A percentile compares a stretch with the other conserved stretches of the same genome.
Conservation (phyloP, 2,797 vertebrate species). For the Pseudochromis fuscus region DNA sequence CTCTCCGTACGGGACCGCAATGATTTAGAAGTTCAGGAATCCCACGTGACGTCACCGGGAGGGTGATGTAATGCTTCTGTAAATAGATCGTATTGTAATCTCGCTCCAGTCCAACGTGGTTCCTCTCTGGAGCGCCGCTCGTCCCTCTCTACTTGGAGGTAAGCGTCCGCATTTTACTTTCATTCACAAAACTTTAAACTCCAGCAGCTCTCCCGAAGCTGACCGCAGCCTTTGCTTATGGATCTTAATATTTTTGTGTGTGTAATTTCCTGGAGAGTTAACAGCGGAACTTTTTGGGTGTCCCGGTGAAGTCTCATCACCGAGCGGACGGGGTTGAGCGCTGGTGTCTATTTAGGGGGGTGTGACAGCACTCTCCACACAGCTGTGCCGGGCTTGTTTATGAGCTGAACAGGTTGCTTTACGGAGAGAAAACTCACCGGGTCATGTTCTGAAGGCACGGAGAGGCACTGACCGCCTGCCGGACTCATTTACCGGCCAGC, state of each 20-base stretch:
- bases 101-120: slow-evolving; percentile 99
- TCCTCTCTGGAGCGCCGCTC: slow-evolving; percentile 93
- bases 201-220: not conserved
- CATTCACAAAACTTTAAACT: slow-evolving; percentile 75
- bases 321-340: slow-evolving; percentile 51
- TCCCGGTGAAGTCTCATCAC: slow-evolving; percentile 56
- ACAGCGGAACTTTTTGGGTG: slow-evolving; percentile 33
- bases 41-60: slow-evolving; percentile 99
- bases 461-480: slow-evolving; percentile 7
- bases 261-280: slow-evolving; percentile 42
- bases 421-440: slow-evolving; percentile 38
- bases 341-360: slow-evolving; percentile 75
- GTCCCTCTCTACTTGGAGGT: slow-evolving; percentile 91
- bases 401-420: slow-evolving; percentile 65
- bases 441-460: slow-evolving; percentile 38
- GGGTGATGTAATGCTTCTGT: slow-evolving; percentile 99
- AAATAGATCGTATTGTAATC: slow-evolving; percentile 99
- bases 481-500: slow-evolving; percentile 18
- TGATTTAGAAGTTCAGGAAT: slow-evolving; percentile 99
- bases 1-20: slow-evolving; percentile 91
- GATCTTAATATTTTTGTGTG: fast-evolving
- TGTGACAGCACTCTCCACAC: slow-evolving; percentile 74
- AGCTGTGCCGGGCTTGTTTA: slow-evolving; percentile 73
- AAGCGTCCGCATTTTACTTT: slow-evolving; percentile 83
- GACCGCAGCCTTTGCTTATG: not conserved